Conservation (phyloP, 1,140 invertebrate genomes). For the Pinna nobilis region DNA sequence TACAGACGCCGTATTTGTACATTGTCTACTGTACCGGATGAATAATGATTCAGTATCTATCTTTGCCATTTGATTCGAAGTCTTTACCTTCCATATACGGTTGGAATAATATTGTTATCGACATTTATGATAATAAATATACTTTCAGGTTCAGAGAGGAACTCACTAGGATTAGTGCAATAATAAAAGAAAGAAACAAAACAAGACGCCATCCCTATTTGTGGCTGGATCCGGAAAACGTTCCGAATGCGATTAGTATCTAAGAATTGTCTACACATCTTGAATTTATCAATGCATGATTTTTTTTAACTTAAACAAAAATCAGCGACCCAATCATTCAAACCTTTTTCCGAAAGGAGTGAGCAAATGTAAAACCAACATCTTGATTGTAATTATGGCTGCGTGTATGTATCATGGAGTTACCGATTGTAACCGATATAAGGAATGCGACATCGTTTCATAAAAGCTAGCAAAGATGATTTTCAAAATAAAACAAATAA, state of each 20-base stretch:
- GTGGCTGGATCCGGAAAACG: conserved; percentile 64
- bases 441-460: no score
- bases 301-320: no score
- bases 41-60: neutral
- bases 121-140: neutral
- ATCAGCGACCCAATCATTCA: no score
- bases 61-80: neutral
- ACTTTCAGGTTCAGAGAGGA: conserved; percentile 33
- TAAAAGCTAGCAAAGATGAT: no score
- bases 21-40: neutral
- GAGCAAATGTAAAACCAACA: no score
- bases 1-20: neutral
- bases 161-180: conserved; percentile 17
- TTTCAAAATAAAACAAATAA: no score
- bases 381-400: no score
- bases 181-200: conserved; percentile 54
- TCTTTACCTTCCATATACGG: neutral
- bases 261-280: no score
- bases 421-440: no score
- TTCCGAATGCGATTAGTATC: conserved; percentile 42
- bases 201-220: conserved; percentile 50
- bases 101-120: neutral
- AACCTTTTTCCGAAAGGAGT: no score
- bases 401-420: no score
- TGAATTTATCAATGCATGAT: no score